Evolutionary conservation across 2,113 vertebrate genomes (phyloP), one percentile per base, ranked within the genome.

Genomic region (Variabilichromis moorii): DNA sequence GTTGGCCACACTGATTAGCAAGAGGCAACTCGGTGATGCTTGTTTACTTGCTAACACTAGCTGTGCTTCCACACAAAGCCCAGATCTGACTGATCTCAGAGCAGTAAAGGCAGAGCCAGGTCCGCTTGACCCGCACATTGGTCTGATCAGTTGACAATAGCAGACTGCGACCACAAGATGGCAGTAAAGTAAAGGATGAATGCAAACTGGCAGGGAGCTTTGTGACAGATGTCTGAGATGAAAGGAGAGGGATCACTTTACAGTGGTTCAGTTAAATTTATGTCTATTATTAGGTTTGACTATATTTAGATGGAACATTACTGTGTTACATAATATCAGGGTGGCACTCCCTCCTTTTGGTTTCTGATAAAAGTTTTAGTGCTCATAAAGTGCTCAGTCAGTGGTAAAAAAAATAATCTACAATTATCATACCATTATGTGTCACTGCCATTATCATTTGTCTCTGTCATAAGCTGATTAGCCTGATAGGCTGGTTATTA

Each of bases 61-160:
- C 5, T 73, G 37, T 73, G 37, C 13, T 73, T 45, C 66, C 37
- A 73, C 37, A 45, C 66, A 73, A 73, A 45, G 7, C 66, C 13
- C 68, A 73, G 37, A 73, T 17, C 17, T 16, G 8, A 45, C 68
- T 45, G 37, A 45, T 73, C 8, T 73, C 13, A 73, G 66, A 45
- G 13, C 3, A 7, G 37, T 26, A 9, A 45, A 73, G 21, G 66
- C 37, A 26, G 37, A 17, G 8, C 13, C 37, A 45, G 63, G 11
- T 8, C 19, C 1, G 0, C 7, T 8, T 45, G 37, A 6, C 8
- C 13, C 1, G 3, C 66, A 17, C 35, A 21, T 24, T 73, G 37
- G 68, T 73, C 37, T 45, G 13, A 73, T 45, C 21, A 26, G 8
- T 26, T 73, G 21, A 17, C 68, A 73, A 17, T 10, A 73, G 68